Evolutionary conservation across 2,797 vertebrate species (phyloP).

Genomic region (Sandelia bainsii): DNA sequence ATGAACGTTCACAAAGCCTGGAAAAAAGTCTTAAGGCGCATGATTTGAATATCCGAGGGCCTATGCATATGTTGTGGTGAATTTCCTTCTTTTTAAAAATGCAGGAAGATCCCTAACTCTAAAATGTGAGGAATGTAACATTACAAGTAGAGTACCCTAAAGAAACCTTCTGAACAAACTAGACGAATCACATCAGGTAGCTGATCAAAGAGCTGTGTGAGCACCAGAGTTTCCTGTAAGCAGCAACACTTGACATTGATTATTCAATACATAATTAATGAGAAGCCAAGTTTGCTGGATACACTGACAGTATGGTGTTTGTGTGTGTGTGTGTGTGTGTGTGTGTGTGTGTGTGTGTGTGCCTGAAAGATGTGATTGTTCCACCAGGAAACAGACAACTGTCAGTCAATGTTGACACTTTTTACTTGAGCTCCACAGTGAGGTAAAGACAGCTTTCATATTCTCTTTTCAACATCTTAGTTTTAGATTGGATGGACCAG

Average conservation of each 20-base stretch:
- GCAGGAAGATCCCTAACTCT: neutral
- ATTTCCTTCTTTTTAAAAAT: slow-evolving; percentile 30
- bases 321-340: slow-evolving; percentile 30
- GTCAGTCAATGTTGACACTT: slow-evolving; percentile 40
- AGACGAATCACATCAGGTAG: slow-evolving; percentile 16
- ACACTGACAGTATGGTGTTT: slow-evolving; percentile 12
- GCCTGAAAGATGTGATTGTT: slow-evolving; percentile 14
- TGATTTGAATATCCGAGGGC: neutral
- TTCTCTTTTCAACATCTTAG: neutral
- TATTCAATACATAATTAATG: slow-evolving; percentile 74
- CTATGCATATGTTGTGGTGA: neutral
- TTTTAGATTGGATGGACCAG: neutral
- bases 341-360: slow-evolving; percentile 30
- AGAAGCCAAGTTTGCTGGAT: slow-evolving; percentile 46
- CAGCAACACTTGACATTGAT: slow-evolving; percentile 52
- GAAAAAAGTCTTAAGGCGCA: neutral
- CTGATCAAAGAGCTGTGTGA: slow-evolving; percentile 34
- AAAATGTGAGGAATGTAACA: slow-evolving; percentile 55
- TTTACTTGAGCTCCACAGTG: neutral
- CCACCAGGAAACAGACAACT: slow-evolving; percentile 41
- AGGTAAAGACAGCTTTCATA: neutral
- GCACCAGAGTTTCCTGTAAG: slow-evolving; percentile 58
- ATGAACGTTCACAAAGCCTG: neutral
- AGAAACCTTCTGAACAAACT: slow-evolving; percentile 7
- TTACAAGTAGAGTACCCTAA: slow-evolving; percentile 11